Conservation (phyloP, 2,113 vertebrate species). For the Platichthys flesus region DNA sequence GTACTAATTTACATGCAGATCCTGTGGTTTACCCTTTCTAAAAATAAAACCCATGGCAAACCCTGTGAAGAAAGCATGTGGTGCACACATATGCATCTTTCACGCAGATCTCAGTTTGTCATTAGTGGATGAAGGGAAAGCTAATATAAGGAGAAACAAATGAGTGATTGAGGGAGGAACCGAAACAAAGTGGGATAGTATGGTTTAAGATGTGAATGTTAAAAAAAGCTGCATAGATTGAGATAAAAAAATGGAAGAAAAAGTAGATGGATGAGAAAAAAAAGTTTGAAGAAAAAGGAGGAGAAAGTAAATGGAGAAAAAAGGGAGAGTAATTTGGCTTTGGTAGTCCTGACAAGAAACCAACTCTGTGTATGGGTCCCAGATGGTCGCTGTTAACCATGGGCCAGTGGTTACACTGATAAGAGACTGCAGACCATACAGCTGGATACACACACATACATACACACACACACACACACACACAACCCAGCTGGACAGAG, state of each 20-base stretch:
- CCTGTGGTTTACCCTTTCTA: neutral
- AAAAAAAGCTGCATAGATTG: neutral
- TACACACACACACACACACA: neutral
- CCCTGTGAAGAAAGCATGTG: constrained; percentile 6
- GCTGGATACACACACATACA: constrained; percentile 45
- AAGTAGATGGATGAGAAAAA: neutral
- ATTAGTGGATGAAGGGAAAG: constrained; percentile 11
- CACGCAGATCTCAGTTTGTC: neutral
- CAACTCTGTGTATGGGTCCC: constrained; percentile 58
- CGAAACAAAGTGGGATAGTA: neutral
- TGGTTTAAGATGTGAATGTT: neutral
- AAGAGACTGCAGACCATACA: constrained; percentile 71
- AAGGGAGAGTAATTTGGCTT: constrained; percentile 22
- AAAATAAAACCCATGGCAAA: constrained; percentile 4
- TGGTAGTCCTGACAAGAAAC: constrained; percentile 38
- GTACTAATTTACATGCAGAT: neutral
- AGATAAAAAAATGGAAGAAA: neutral
- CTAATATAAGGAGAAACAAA: neutral
- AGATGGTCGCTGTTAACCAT: constrained; percentile 72
- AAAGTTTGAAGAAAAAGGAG: neutral
- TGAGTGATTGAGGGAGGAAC: neutral
- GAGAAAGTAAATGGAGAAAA: neutral
- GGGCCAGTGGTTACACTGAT: constrained; percentile 75
- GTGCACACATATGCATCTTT: neutral
- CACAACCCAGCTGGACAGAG: constrained; percentile 53